phyloP scores from a whole-genome alignment of 1,140 invertebrate genomes.

The Orius insidiosus region DNA sequence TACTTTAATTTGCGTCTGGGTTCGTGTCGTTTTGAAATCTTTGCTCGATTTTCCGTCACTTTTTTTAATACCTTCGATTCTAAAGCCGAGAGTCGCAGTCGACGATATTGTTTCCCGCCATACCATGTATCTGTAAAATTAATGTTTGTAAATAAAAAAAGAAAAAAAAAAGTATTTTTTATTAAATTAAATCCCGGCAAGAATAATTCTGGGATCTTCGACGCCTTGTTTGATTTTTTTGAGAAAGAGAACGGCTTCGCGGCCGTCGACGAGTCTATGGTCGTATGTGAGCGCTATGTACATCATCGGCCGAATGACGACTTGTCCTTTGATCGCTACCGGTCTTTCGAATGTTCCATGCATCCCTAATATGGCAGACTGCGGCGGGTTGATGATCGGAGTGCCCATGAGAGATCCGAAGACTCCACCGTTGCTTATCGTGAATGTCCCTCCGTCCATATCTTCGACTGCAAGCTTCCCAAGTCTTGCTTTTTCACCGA shows the following conservation, averaged over 20 bases:
- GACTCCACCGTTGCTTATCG: slow-evolving; percentile 96
- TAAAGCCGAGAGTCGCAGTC: slow-evolving; percentile 82
- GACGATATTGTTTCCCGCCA: slow-evolving; percentile 96
- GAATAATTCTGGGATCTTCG: too few relatives aligned
- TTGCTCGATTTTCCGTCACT: slow-evolving; percentile 75
- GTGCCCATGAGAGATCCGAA: slow-evolving; percentile 96
- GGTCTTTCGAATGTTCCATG: slow-evolving; percentile 92
- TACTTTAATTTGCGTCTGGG: slow-evolving; percentile 57
- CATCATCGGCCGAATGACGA: slow-evolving; percentile 98
- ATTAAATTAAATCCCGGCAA: too few relatives aligned
- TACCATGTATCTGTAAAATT: slow-evolving; percentile 61
- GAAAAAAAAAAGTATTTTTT: not conserved
- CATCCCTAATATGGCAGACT: slow-evolving; percentile 98
- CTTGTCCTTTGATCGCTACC: slow-evolving; percentile 86
- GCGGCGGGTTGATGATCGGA: slow-evolving; percentile 97
- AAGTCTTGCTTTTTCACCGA: slow-evolving; percentile 83
- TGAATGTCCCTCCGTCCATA: slow-evolving; percentile 99
- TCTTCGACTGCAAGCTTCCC: slow-evolving; percentile 87
- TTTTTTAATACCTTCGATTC: slow-evolving; percentile 88
- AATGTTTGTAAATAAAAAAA: slow-evolving; percentile 11
- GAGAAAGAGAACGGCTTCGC: slow-evolving; percentile 68
- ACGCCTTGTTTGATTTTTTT: not conserved
- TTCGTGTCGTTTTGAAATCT: slow-evolving; percentile 93
- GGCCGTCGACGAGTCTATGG: slow-evolving; percentile 94
- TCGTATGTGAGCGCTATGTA: slow-evolving; percentile 97